Evolutionary conservation across 1,140 invertebrate genomes (phyloP).

Genomic region (Saxidomus purpurata): DNA sequence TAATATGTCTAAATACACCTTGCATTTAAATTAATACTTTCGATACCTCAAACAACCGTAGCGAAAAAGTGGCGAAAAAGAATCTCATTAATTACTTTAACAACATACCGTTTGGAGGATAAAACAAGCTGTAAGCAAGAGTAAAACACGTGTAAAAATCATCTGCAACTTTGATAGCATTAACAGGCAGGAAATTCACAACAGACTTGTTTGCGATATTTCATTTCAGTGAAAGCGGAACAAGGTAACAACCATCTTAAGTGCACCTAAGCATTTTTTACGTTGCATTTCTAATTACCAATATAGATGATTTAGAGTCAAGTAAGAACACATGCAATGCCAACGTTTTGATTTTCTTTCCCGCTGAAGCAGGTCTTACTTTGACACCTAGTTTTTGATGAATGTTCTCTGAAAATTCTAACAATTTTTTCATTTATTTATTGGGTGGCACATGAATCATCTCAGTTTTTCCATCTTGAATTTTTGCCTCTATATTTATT

Average conservation of each 20-base stretch:
- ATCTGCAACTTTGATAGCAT: background rate
- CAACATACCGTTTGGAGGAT: background rate
- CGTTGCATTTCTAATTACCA: background rate
- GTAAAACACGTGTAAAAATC: conserved; percentile 9
- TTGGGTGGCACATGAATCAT: too few relatives aligned
- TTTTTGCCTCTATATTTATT: too few relatives aligned
- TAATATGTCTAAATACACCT: too few relatives aligned
- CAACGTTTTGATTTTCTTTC: background rate
- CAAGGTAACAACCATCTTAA: background rate
- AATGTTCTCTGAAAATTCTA: too few relatives aligned
- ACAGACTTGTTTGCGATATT: background rate
- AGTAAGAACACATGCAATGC: background rate
- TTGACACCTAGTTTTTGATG: too few relatives aligned
- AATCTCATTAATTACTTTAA: background rate
- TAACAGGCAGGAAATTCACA: background rate
- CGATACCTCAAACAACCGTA: background rate
- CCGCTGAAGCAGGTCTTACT: too few relatives aligned
- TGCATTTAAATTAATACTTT: background rate
- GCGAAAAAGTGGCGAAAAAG: background rate
- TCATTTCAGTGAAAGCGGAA: background rate
- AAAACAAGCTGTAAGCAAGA: background rate
- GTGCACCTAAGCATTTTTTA: background rate
- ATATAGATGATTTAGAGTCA: background rate
- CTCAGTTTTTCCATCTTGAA: too few relatives aligned
- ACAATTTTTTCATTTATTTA: too few relatives aligned